Conservation (phyloP, 2,888 invertebrate species). For the Phyllotreta cruciferae region DNA sequence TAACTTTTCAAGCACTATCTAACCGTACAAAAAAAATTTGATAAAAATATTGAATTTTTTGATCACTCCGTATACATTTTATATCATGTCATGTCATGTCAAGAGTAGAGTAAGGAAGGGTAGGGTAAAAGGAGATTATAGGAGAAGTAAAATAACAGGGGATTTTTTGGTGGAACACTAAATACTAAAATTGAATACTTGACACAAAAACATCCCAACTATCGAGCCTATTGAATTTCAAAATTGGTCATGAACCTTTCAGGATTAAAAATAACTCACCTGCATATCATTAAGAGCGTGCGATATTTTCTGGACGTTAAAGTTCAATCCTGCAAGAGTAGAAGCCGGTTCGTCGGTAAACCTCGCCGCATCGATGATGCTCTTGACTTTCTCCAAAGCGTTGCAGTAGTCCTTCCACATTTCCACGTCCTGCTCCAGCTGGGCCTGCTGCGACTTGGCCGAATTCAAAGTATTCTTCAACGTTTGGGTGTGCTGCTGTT, state of each 20-base stretch:
- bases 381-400: slow-evolving; percentile 77
- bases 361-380: slow-evolving; percentile 75
- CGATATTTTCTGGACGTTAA: slow-evolving; percentile 82
- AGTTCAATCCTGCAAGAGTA: slow-evolving; percentile 80
- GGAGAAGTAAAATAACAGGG: too few species aligned
- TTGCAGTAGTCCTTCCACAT: slow-evolving; percentile 87
- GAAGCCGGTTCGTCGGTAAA: slow-evolving; percentile 82
- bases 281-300: slow-evolving; percentile 77
- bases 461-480: slow-evolving; percentile 83
- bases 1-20: too few species aligned
- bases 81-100: too few species aligned
- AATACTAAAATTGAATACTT: too few species aligned
- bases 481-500: slow-evolving; percentile 81
- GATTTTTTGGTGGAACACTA: too few species aligned
- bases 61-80: too few species aligned
- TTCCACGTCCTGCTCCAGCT: slow-evolving; percentile 81
- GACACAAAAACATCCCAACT: too few species aligned
- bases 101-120: too few species aligned
- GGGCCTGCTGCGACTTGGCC: slow-evolving; percentile 80
- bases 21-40: too few species aligned
- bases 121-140: too few species aligned
- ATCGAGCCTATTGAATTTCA: too few species aligned
- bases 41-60: too few species aligned
- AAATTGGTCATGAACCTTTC: neutral
- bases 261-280: slow-evolving; percentile 63